Evolutionary conservation across 2,113 vertebrate genomes (phyloP), one percentile per base, ranked within the genome.

Genomic region (Stegastes partitus): DNA sequence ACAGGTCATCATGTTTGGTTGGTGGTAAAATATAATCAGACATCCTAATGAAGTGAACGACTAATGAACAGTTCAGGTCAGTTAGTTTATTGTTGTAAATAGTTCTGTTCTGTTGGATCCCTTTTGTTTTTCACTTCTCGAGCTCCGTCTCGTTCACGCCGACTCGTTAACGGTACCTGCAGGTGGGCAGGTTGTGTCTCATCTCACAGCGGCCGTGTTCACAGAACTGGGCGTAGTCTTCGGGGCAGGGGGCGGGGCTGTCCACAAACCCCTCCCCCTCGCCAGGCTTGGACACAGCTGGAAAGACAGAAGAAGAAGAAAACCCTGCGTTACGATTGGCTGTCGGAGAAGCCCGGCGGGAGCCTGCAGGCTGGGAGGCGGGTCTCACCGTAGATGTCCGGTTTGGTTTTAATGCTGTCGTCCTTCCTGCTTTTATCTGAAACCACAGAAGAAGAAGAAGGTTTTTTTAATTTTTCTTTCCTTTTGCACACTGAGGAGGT

Each of bases 191-290:
- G 92, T 95, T 95, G 82, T 95, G 96, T 91, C 95, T 96, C 90
- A 98, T 96, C 95, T 99, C 98, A 87, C 98, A 99, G 77, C 97
- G 95, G 26, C 98, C 98, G 63, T 99, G 97, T 81, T 97, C 96
- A 77, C 98, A 99, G 90, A 97, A 97, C 82, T 95, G 95, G 68
- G 94, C 94, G 86, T 97, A 97, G 90, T 96, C 96, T 37, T 98
- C 96, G 19, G 96, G 93, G 69, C 98, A 99, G 89, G 97, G 96
- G 91, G 93, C 87, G 64, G 96, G 94, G 85, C 93, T 95, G 74
- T 97, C 97, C 81, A 91, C 92, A 80, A 97, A 96, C 81, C 94
- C 96, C 85, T 90, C 89, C 31, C 95, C 96, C 87, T 98, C 96
- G 23, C 95, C 96, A 75, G 96, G 91, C 89, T 97, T 97, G 79